Evolutionary conservation across 2,113 vertebrate genomes (phyloP).

Genomic region (Python bivittatus): DNA sequence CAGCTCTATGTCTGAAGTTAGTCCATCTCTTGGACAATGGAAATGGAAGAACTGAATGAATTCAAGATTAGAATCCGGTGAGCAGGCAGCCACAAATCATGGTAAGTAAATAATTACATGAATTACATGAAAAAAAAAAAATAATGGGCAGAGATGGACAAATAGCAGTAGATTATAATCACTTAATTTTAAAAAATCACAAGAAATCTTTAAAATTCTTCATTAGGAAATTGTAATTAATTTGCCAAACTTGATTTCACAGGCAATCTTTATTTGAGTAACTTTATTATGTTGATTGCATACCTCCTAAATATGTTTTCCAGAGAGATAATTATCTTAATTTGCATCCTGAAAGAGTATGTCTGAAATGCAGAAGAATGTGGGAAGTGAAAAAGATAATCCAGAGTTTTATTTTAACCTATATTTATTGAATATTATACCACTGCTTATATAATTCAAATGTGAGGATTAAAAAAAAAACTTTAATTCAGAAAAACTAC

Average conservation of each 20-base stretch:
- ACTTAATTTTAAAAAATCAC: slow-evolving; percentile 39
- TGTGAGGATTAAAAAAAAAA: background rate
- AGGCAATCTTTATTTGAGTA: slow-evolving; percentile 63
- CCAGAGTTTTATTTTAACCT: background rate
- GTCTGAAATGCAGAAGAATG: slow-evolving; percentile 58
- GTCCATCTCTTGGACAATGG: too few relatives aligned
- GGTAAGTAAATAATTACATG: background rate
- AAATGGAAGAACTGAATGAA: background rate
- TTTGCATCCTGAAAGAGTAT: slow-evolving; percentile 69
- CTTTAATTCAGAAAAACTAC: background rate
- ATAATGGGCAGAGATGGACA: background rate
- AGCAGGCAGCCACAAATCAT: background rate
- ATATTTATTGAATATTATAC: background rate
- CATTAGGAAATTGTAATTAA: slow-evolving; percentile 62
- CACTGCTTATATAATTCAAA: background rate
- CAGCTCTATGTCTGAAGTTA: background rate
- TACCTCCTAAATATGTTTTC: slow-evolving; percentile 72
- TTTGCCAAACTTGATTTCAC: slow-evolving; percentile 63
- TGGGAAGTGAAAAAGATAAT: background rate
- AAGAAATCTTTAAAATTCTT: slow-evolving; percentile 60
- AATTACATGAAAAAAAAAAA: background rate
- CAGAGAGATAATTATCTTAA: slow-evolving; percentile 70
- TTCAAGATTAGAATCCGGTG: background rate
- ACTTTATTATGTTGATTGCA: slow-evolving; percentile 74
- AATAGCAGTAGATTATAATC: background rate